Conservation (phyloP, 1,140 invertebrate species). For the Drosophila prosaltans region DNA sequence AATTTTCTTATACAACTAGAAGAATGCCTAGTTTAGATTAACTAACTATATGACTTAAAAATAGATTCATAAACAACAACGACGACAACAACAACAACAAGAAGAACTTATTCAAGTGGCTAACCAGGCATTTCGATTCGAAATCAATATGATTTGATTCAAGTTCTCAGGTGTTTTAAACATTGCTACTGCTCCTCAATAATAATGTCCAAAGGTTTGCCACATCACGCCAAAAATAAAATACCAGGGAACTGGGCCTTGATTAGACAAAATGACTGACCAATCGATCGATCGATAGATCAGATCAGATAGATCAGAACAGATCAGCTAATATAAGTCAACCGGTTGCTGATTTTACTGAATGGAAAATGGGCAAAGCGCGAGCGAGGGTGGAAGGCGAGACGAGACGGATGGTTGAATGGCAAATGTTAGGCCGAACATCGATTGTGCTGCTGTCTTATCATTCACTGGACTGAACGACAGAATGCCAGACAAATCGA, state of each 20-base stretch:
- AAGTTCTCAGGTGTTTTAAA: not conserved
- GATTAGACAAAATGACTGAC: not conserved
- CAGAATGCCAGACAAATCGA: too few species aligned
- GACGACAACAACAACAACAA: too few species aligned
- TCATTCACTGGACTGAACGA: not conserved
- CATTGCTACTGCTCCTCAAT: too few species aligned
- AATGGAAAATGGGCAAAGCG: not conserved
- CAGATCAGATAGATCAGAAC: not conserved
- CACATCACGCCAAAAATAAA: not conserved
- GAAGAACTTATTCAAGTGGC: too few species aligned
- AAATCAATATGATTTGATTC: not conserved
- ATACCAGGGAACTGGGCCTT: not conserved
- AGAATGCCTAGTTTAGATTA: conserved; percentile 16
- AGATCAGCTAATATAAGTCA: conserved; percentile 1
- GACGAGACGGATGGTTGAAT: too few species aligned
- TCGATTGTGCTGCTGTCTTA: not conserved
- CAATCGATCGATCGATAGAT: not conserved
- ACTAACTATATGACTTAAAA: conserved; percentile 16
- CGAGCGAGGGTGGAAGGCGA: not conserved
- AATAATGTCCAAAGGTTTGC: conserved; percentile 6
- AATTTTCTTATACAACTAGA: conserved; percentile 38
- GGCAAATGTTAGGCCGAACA: not conserved
- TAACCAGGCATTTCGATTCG: not conserved
- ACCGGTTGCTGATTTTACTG: conserved; percentile 5
- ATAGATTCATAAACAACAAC: not conserved